Base-by-base conservation (phyloP, 2,888 invertebrate genomes). In the Drosophila neutralis region DNA sequence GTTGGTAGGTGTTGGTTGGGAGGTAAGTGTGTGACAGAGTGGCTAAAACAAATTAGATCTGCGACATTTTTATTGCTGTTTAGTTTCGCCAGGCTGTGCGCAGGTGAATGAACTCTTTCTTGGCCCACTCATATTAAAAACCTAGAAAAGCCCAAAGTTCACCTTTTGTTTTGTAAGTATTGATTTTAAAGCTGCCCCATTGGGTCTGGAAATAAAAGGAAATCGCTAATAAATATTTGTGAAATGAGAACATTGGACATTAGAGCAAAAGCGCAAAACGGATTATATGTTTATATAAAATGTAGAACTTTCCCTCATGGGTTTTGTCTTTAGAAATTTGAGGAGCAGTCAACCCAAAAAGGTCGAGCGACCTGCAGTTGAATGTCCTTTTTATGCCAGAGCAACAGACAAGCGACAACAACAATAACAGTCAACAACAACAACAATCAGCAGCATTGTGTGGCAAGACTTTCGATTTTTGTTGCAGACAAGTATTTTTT, bases 11-110 rank as follows among this genome's bases (percentile, higher is more conserved):
- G 33, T 29, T 38, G 36, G 27, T 36, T 36, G 38, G 45, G 45
- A 45, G 36, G 52, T 33, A 36, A 52, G 48, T 49, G 38, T 63
- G 68, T 67, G 61, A 31, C 69, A 71, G 71, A 67, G 64, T 69
- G 73, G 64, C 66, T 56, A 68, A 83, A 81, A 84, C 84, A 83
- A 87, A 85, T 85, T 85, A 83, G 77, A 76, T 79, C 77, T 81
- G 68, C 83, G 87, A 87, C 85, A 85, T 83, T 87, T 85, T 87
- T 84, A 87, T 87, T 81, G 84, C 83, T 73, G 69, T 76, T 83
- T 76, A 73, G 78, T 57, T 63, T 45, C 29, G 27, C 31, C 31
- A 54, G 42, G 38, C 61, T 53, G 49, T 57, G 40, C 29, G 51
- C 31, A 72, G 83, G 80, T 86, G 78, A 84, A 84, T 68, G 86